A percentile compares a stretch with the other conserved stretches of the same genome.
Conservation (phyloP, 2,113 vertebrate species). For the Lasiurus cinereus region DNA sequence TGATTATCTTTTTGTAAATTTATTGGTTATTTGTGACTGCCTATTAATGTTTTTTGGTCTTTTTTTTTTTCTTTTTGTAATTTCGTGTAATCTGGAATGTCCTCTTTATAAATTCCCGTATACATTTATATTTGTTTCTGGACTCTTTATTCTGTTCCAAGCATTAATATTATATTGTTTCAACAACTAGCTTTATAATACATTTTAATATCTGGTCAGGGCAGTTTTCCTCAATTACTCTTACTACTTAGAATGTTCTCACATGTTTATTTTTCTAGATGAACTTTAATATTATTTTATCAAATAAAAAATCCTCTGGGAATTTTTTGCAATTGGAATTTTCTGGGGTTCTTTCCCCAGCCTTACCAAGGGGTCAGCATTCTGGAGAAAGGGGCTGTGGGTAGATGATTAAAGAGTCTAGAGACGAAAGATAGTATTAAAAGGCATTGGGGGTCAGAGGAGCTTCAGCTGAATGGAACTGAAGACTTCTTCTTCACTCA, state of each 20-base stretch:
- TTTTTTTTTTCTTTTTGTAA: background rate
- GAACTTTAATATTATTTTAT: slow-evolving; percentile 44
- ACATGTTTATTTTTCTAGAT: slow-evolving; percentile 46
- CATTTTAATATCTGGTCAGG: slow-evolving; percentile 48
- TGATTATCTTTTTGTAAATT: slow-evolving; percentile 10
- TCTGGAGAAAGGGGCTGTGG: too few relatives aligned
- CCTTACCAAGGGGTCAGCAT: too few relatives aligned
- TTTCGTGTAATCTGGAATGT: slow-evolving; percentile 20
- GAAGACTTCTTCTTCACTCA: too few relatives aligned
- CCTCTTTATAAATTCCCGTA: background rate
- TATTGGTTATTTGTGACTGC: background rate
- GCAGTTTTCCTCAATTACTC: slow-evolving; percentile 18
- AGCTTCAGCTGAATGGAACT: too few relatives aligned
- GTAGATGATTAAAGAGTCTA: too few relatives aligned
- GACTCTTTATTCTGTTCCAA: slow-evolving; percentile 16
- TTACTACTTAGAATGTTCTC: slow-evolving; percentile 46
- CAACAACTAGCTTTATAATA: slow-evolving; percentile 37
- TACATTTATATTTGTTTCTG: slow-evolving; percentile 37
- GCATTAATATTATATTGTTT: background rate
- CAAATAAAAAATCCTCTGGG: background rate
- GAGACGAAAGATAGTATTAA: too few relatives aligned
- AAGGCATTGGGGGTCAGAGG: too few relatives aligned
- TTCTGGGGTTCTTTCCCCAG: too few relatives aligned
- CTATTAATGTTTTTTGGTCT: background rate
- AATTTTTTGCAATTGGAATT: background rate